A percentile compares a stretch with the other conserved stretches of the same genome.
Evolutionary conservation across 2,797 vertebrate species (phyloP).

Genomic region (Acanthurus lineatus): DNA sequence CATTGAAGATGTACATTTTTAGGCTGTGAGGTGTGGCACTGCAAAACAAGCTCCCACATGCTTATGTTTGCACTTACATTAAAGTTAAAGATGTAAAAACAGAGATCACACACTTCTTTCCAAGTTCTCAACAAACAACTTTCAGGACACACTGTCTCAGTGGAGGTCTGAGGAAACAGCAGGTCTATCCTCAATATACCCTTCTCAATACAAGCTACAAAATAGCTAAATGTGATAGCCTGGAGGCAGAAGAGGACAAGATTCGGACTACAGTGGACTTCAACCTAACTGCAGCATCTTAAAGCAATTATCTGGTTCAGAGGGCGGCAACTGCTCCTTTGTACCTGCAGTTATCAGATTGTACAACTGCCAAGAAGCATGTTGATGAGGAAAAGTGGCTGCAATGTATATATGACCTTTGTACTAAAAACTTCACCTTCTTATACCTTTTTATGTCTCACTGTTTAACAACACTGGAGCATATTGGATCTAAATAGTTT

Average conservation of each 20-base stretch:
- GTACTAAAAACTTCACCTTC: background rate
- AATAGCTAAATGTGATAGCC: background rate
- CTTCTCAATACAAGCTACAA: background rate
- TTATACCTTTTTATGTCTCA: background rate
- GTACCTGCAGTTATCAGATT: constrained; percentile 20
- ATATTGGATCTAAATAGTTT: background rate
- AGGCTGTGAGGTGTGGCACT: constrained; percentile 31
- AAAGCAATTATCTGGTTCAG: background rate
- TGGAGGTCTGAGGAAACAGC: background rate
- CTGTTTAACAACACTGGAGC: background rate
- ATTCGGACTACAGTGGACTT: background rate
- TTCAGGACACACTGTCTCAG: background rate
- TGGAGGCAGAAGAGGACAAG: background rate
- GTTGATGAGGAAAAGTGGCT: background rate
- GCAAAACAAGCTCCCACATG: constrained; percentile 54
- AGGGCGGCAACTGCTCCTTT: constrained; percentile 6
- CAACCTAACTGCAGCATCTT: background rate
- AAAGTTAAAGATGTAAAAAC: background rate
- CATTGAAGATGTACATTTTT: constrained; percentile 23
- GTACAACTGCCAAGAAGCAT: background rate
- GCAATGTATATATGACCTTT: constrained; percentile 20
- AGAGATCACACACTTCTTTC: background rate
- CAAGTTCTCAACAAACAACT: constrained; percentile 2
- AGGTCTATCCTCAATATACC: background rate
- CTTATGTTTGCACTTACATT: background rate